phyloP scores from a whole-genome alignment of 2,113 vertebrate genomes.

The Cyanocitta stelleri region DNA sequence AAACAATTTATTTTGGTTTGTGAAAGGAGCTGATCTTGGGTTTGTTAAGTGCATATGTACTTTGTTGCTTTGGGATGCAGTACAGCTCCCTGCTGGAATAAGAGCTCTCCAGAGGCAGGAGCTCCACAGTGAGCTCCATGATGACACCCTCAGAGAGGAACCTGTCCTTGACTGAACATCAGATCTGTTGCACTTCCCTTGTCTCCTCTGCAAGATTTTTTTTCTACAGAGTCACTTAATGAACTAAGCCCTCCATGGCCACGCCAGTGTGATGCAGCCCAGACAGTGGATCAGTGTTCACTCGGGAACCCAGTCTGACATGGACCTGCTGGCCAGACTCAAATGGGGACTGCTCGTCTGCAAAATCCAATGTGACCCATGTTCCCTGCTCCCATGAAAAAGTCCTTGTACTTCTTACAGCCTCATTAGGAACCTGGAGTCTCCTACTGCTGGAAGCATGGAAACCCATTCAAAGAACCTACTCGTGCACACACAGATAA shows the following conservation, averaged over 20 bases:
- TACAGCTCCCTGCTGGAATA: neutral
- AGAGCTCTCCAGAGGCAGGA: neutral
- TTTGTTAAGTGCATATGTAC: neutral
- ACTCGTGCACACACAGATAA: neutral
- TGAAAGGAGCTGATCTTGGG: neutral
- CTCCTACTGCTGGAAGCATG: neutral
- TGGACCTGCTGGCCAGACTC: neutral
- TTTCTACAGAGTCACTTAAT: neutral
- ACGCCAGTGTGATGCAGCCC: neutral
- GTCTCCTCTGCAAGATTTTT: neutral
- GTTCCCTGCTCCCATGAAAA: neutral
- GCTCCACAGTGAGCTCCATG: neutral
- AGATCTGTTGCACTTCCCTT: neutral
- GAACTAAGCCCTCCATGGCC: neutral
- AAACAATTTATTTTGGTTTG: conserved; percentile 45
- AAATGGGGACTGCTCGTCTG: neutral
- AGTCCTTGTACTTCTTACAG: neutral
- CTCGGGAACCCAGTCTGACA: neutral
- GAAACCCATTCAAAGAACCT: neutral
- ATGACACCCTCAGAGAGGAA: neutral
- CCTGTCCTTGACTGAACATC: neutral
- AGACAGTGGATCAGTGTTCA: neutral
- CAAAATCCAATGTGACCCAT: neutral
- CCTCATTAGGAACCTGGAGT: neutral
- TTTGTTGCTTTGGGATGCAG: neutral